Percentiles rank a stretch among this genome's conserved stretches.
Evolutionary conservation across 2,797 vertebrate genomes (phyloP).

Genomic region (Limosa lapponica): DNA sequence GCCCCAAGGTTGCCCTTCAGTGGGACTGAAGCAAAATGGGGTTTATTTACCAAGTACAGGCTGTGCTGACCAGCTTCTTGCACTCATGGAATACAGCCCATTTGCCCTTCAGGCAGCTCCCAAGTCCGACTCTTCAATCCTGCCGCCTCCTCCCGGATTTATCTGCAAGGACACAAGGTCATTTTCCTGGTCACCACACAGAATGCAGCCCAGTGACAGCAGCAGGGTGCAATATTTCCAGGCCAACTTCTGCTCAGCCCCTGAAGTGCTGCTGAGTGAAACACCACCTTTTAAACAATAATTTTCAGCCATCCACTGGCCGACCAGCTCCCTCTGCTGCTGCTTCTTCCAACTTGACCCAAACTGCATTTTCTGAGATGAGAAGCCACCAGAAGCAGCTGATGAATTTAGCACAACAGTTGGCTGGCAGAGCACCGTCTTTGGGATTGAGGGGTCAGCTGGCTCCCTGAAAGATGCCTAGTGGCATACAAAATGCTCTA

Average conservation of each 20-base stretch:
- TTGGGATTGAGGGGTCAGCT: not conserved
- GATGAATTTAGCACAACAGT: not conserved
- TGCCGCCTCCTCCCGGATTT: fast-evolving
- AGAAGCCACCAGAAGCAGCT: not conserved
- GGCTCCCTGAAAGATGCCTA: not conserved
- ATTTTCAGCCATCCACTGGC: not conserved
- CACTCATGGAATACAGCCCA: not conserved
- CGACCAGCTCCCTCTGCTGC: conserved; percentile 66
- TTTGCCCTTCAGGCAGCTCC: not conserved
- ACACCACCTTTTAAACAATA: not conserved
- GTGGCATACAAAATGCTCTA: fast-evolving
- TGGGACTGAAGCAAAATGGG: fast-evolving
- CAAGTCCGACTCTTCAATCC: not conserved
- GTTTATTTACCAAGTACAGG: not conserved
- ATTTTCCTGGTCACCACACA: not conserved
- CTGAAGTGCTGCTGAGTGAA: not conserved
- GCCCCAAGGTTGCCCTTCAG: not conserved
- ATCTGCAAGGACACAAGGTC: not conserved
- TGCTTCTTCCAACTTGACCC: not conserved
- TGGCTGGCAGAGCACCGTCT: not conserved
- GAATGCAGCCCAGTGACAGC: not conserved
- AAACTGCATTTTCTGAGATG: not conserved
- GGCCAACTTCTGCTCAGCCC: not conserved
- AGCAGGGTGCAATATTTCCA: not conserved
- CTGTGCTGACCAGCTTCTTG: not conserved